A percentile compares a stretch with the other conserved stretches of the same genome.
Evolutionary conservation across 2,888 invertebrate species (phyloP).

Genomic region (Sinodicranocentrus sp.): DNA sequence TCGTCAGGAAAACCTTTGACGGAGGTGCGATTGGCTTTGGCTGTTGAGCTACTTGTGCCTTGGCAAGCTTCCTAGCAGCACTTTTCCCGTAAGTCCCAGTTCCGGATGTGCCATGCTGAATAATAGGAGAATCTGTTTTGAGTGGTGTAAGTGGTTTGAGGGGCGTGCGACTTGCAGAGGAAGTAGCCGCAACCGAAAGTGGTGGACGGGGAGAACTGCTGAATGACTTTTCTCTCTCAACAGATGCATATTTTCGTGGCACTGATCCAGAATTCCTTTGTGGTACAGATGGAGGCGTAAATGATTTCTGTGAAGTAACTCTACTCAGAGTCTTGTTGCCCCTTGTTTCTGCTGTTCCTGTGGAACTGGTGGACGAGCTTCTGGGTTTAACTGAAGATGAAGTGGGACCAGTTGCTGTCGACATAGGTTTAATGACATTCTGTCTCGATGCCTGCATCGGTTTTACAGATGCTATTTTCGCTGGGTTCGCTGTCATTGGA

Average conservation of each 20-base stretch:
- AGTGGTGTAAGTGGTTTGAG: conserved; percentile 72
- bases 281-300: conserved; percentile 42
- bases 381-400: conserved; percentile 25
- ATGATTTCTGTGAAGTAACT: conserved; percentile 54
- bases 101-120: conserved; percentile 32
- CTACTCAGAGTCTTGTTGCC: conserved; percentile 56
- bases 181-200: conserved; percentile 27
- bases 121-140: conserved; percentile 67
- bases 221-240: conserved; percentile 66
- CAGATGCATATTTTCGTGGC: conserved; percentile 57
- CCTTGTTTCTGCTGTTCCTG: conserved; percentile 16
- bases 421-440: conserved; percentile 52
- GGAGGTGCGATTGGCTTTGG: conserved; percentile 46
- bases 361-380: conserved; percentile 51
- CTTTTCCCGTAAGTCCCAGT: conserved; percentile 31
- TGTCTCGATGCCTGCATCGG: conserved; percentile 70
- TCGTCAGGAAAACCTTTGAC: conserved; percentile 71
- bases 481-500: conserved; percentile 53
- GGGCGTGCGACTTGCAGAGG: conserved; percentile 71
- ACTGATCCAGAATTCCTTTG: conserved; percentile 36
- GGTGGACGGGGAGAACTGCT: conserved; percentile 52
- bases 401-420: conserved; percentile 26
- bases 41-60: conserved; percentile 17
- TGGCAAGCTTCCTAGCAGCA: conserved; percentile 19
- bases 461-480: conserved; percentile 74